phyloP scores from a whole-genome alignment of 2,888 invertebrate species.

The Melanophora roralis region DNA sequence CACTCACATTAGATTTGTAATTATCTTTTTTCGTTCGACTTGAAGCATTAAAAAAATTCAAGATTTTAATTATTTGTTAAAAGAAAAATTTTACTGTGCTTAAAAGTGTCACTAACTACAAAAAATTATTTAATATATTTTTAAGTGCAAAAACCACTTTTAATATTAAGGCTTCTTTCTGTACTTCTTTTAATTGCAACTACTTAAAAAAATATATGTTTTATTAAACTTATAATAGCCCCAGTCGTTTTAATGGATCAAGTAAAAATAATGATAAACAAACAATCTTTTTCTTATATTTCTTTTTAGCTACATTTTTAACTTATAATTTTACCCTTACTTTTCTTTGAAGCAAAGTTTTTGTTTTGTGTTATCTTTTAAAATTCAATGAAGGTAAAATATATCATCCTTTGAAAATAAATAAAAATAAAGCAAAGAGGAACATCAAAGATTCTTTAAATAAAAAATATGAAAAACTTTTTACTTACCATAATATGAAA shows the following conservation, averaged over 20 bases:
- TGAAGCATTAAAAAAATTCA: background rate
- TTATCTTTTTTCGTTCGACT: background rate
- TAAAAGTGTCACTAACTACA: no score
- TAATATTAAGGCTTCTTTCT: no score
- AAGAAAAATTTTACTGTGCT: no score
- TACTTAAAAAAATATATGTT: no score
- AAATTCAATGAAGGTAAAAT: background rate
- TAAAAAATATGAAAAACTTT: background rate
- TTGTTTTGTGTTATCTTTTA: background rate
- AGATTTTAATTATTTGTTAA: no score
- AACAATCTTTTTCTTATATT: background rate
- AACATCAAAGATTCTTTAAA: background rate
- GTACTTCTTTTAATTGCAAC: no score
- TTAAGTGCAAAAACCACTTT: no score
- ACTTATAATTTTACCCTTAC: background rate
- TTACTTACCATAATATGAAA: background rate
- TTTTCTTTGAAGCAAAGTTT: background rate
- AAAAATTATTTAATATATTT: no score
- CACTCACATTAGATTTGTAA: background rate
- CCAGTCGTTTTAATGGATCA: background rate
- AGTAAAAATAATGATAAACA: slow-evolving; percentile 1
- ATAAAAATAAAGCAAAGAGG: background rate
- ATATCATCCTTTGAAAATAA: background rate
- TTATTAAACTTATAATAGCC: no score
- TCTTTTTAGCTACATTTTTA: background rate